Base-by-base conservation (phyloP, 2,888 invertebrate species). In the Uropetala carovei region DNA sequence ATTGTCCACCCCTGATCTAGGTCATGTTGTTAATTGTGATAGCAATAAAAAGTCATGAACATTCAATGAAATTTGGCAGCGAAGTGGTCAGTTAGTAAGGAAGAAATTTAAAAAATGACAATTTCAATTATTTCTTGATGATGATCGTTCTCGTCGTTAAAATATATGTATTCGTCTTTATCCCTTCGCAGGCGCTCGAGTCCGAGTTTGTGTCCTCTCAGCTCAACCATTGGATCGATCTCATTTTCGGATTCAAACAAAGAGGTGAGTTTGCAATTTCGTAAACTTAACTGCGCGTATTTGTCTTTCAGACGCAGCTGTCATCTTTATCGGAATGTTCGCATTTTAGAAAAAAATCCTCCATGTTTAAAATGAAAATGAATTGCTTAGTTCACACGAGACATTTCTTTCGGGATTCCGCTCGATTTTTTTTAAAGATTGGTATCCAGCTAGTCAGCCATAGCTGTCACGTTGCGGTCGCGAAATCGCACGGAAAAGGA, bases 141-240 rank as follows among this genome's bases (percentile, higher is more conserved):
- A 5, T 43, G 43, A 43, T 43, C 43, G 43, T 43, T 43, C n/a
- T n/a, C n/a, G n/a, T n/a, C n/a, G n/a, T n/a, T n/a, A n/a, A n/a
- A 58, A 85, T 85, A 10, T 43, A 16, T 92, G 85, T 64, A 84
- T 92, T 56, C n/a, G 81, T 83, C 91, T 89, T 92, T 92, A 85
- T 93, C 93, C 92, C 92, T 93, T 94, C 94, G 59, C 94, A 97
- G 97, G 99, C 99, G 3, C 96, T 99, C 92, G 99, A 99, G 95
- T 99, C 99, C 0, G 99, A 99, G 95, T 99, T 99, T 95, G 99
- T 99, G 27, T 99, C 99, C 93, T 99, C 99, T 95, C 99, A 99
- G 95, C 96, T 99, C 93, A 99, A 99, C 95, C 99, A 99, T 95
- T 99, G 99, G 99, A 99, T 99, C 94, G 99, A 99, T 95, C 96